Evolutionary conservation across 2,888 invertebrate species (phyloP).

Genomic region (Orchestes rusci): DNA sequence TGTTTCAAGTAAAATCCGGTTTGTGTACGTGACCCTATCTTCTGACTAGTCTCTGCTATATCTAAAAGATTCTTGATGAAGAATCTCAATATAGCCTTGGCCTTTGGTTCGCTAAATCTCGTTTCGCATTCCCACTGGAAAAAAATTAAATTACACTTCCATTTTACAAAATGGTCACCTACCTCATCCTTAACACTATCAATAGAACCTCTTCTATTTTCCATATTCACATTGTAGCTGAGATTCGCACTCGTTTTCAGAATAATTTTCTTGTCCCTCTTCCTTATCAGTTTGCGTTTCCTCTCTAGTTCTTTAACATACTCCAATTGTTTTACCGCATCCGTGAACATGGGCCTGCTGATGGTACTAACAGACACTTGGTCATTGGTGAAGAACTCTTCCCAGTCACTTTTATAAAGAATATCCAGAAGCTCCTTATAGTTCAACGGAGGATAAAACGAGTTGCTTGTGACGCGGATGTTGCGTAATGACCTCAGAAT

Average conservation of each 20-base stretch:
- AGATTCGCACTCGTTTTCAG: constrained; percentile 28
- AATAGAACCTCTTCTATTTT: constrained; percentile 28
- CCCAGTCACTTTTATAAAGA: constrained; percentile 24
- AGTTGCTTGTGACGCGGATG: constrained; percentile 44
- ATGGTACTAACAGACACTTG: not conserved
- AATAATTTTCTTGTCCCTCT: constrained; percentile 15
- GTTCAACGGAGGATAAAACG: constrained; percentile 31
- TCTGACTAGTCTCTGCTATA: constrained; percentile 59
- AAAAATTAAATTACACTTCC: not conserved
- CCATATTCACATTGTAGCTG: constrained; percentile 20
- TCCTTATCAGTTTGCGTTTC: constrained; percentile 25
- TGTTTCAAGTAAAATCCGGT: constrained; percentile 64
- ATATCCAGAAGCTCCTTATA: constrained; percentile 32
- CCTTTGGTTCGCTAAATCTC: constrained; percentile 51
- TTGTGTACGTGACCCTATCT: constrained; percentile 54
- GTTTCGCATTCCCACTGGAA: constrained; percentile 38
- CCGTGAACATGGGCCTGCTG: constrained; percentile 13
- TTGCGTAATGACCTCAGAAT: constrained; percentile 62
- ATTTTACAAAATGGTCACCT: constrained; percentile 28
- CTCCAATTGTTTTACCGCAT: constrained; percentile 23
- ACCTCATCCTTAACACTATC: constrained; percentile 53
- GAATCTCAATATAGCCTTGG: constrained; percentile 58
- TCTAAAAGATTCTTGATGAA: constrained; percentile 66
- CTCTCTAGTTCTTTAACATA: constrained; percentile 23
- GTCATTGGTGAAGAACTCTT: not conserved